Base-by-base conservation (phyloP, 2,113 vertebrate species). In the Haplotaxodon microlepis region DNA sequence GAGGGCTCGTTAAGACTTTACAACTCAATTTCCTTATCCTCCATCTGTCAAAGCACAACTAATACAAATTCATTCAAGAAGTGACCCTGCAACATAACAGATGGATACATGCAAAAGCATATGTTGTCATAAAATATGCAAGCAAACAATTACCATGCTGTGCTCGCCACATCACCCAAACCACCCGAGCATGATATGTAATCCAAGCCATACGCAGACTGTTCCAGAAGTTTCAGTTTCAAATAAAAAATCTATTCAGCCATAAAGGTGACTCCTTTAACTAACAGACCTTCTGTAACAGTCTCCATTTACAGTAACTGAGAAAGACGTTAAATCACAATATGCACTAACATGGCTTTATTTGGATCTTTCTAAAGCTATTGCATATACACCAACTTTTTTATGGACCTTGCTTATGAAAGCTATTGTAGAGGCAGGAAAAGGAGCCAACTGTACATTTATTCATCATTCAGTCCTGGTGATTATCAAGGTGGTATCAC, bases 51-150 rank as follows among this genome's bases (percentile, higher is more conserved):
- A 8, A 38, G 4, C 10, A 9, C 21, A 29, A 56, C 78, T 89
- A 78, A 81, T 17, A 66, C 71, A 12, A 16, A 79, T 13, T 40
- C 61, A 21, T 27, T 19, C 42, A 61, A 53, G 69, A 51, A 45
- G 13, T 57, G 61, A 86, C 82, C 82, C 53, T 27, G 29, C 53
- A 19, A 24, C 17, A 4, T 2, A 84, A 1, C 92, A 92, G 92
- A 95, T 92, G 93, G 92, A 84, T 31, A 8, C 86, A 90, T 27
- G 53, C 54, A 84, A 82, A 78, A 93, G 31, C 92, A 94, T 92
- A 92, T 94, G 91, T 86, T 79, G 84, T 88, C 89, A 94, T 94
- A 79, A 94, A 94, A 51, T 57, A 91, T 94, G 92, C 84, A 94
- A 21, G 34, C 19, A 66, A 38, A 82, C 81, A 24, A 90, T 57